phyloP scores from a whole-genome alignment of 2,797 vertebrate genomes.

The Anguilla marmorata region DNA sequence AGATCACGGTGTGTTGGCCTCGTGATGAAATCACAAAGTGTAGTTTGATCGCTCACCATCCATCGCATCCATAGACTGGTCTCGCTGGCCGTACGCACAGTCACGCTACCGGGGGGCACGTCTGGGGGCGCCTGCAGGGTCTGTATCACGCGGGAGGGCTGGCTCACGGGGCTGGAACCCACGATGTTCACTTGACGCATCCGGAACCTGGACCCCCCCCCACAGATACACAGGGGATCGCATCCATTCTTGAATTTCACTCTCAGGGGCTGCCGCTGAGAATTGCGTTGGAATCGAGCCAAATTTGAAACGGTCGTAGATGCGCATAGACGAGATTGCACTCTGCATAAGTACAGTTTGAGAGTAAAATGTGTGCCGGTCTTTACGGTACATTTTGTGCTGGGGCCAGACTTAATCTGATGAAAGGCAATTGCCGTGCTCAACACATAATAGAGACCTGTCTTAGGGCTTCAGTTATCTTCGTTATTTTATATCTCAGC shows the following conservation, averaged over 20 bases:
- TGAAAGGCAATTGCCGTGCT: background rate
- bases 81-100: slow-evolving; percentile 82
- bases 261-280: background rate
- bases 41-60: slow-evolving; percentile 74
- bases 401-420: background rate
- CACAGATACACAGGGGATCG: background rate
- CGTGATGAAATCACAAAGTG: background rate
- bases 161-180: slow-evolving; percentile 81
- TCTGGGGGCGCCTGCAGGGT: slow-evolving; percentile 90
- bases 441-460: background rate
- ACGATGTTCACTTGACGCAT: slow-evolving; percentile 91
- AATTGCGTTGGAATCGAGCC: background rate
- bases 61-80: slow-evolving; percentile 87
- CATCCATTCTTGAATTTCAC: background rate
- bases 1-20: background rate
- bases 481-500: background rate
- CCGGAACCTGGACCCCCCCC: slow-evolving; percentile 76
- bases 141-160: slow-evolving; percentile 86
- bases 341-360: background rate
- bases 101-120: slow-evolving; percentile 80
- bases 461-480: background rate
- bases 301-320: background rate
- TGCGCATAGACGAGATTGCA: background rate
- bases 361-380: background rate
- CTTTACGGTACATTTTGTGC: background rate